Conservation (phyloP, 2,888 invertebrate genomes). For the Calephelis perditalis region DNA sequence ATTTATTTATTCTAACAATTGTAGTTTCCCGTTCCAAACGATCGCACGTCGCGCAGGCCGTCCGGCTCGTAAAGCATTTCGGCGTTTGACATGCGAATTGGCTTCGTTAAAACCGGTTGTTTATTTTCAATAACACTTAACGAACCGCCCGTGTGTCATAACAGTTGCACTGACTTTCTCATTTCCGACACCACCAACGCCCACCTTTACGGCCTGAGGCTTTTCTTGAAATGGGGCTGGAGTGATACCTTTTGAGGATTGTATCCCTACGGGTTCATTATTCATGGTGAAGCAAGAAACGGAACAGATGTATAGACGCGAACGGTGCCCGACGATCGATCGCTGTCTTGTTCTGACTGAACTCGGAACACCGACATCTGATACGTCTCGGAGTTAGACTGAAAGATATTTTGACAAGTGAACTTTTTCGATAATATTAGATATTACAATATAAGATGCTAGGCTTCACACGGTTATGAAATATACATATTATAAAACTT, state of each 20-base stretch:
- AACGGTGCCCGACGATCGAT: conserved; percentile 61
- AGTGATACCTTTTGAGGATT: conserved; percentile 73
- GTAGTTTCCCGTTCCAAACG: conserved; percentile 29
- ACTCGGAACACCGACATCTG: conserved; percentile 26
- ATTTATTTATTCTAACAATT: conserved; percentile 24
- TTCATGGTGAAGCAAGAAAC: conserved; percentile 69
- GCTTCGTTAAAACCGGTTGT: conserved; percentile 50
- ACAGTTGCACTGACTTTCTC: conserved; percentile 72
- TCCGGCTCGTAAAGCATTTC: conserved; percentile 30
- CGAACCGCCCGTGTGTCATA: conserved; percentile 67
- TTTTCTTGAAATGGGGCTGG: conserved; percentile 65
- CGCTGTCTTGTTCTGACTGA: conserved; percentile 50
- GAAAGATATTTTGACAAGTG: not conserved
- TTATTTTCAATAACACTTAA: conserved; percentile 65
- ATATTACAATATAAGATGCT: no score
- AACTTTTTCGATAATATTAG: no score
- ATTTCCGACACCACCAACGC: conserved; percentile 66
- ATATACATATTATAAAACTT: no score
- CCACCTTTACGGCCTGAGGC: conserved; percentile 62
- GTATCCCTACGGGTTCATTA: conserved; percentile 60
- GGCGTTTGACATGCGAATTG: conserved; percentile 36
- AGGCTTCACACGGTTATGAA: no score
- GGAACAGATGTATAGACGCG: conserved; percentile 76
- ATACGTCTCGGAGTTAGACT: conserved; percentile 8
- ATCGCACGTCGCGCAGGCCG: conserved; percentile 19